A percentile compares a stretch with the other conserved stretches of the same genome.
Conservation (phyloP, 2,797 vertebrate genomes). For the Euthynnus affinis region DNA sequence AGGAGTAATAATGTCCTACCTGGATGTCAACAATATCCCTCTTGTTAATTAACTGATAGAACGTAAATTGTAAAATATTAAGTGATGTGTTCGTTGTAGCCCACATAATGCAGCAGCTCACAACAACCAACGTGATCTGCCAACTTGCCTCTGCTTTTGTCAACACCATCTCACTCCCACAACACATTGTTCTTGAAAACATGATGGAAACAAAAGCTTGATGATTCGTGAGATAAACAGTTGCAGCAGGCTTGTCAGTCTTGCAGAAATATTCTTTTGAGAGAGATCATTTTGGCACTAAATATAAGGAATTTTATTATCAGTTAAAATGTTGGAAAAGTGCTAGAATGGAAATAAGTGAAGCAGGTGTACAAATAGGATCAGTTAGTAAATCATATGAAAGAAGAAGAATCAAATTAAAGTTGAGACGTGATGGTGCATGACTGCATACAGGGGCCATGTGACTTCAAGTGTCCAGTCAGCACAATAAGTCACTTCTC, state of each 20-base stretch:
- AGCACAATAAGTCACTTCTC: constrained; percentile 58
- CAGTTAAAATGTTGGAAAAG: not conserved
- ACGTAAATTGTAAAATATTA: constrained; percentile 11
- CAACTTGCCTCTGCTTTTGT: constrained; percentile 8
- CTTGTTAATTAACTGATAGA: not conserved
- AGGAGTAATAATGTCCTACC: not conserved
- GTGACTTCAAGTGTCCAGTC: constrained; percentile 54
- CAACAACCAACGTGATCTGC: not conserved
- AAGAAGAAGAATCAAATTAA: not conserved
- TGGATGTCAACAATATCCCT: not conserved
- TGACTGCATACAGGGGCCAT: constrained; percentile 14
- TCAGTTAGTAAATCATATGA: not conserved
- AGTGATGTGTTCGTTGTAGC: constrained; percentile 24
- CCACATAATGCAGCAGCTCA: constrained; percentile 16
- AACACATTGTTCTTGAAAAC: not conserved
- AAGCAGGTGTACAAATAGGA: not conserved
- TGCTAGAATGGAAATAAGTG: not conserved
- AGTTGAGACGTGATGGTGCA: not conserved
- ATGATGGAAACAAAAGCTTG: not conserved
- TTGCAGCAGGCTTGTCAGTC: not conserved
- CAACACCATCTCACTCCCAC: constrained; percentile 29
- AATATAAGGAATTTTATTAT: not conserved
- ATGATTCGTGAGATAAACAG: not conserved
- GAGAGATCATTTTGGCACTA: not conserved
- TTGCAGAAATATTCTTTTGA: not conserved